phyloP scores from a whole-genome alignment of 2,888 invertebrate species.

The Rotaria sp. region DNA sequence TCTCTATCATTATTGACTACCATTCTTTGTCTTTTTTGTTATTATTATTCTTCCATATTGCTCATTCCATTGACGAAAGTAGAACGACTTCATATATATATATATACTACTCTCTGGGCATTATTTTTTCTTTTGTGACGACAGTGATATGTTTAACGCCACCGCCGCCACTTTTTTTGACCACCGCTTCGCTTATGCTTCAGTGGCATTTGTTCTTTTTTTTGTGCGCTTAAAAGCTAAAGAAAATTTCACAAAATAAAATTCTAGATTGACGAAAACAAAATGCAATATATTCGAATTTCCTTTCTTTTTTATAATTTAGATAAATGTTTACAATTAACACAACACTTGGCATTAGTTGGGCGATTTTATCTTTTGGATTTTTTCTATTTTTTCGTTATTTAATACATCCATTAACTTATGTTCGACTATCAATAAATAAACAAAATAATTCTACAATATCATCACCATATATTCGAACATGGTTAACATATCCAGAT shows the following conservation, averaged over 20 bases:
- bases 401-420: not conserved
- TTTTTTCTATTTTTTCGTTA: not conserved
- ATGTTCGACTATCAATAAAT: not conserved
- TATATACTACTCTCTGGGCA: not conserved
- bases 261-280: too few species aligned
- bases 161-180: not conserved
- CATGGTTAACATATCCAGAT: not conserved
- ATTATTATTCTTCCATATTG: not conserved
- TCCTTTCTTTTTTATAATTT: not conserved
- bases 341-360: not conserved
- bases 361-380: not conserved
- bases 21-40: not conserved
- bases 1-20: not conserved
- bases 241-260: not conserved
- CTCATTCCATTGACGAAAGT: not conserved
- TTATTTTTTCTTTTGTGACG: not conserved
- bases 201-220: not conserved
- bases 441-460: not conserved
- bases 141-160: slow-evolving; percentile 1
- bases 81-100: not conserved
- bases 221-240: not conserved
- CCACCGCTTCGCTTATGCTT: not conserved
- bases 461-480: not conserved
- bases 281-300: too few species aligned
- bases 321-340: not conserved